A percentile compares a stretch with the other conserved stretches of the same genome.
Conservation (phyloP, 2,113 vertebrate species). For the Origma solitaria region DNA sequence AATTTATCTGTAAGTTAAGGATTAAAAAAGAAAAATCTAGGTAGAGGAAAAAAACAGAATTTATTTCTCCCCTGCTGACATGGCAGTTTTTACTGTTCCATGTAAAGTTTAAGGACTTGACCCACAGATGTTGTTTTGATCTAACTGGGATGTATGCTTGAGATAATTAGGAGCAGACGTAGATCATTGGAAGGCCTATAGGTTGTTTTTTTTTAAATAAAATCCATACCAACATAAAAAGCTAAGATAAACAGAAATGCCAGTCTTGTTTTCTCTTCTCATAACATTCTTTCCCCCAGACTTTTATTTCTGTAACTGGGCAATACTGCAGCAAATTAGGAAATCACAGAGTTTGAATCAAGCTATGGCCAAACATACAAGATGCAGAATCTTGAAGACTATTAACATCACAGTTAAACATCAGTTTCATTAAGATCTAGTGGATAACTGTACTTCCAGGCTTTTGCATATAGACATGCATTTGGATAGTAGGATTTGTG, state of each 20-base stretch:
- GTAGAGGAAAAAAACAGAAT: not conserved
- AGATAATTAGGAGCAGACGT: not conserved
- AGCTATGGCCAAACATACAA: not conserved
- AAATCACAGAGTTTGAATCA: not conserved
- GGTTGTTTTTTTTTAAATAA: not conserved
- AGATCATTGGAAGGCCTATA: not conserved
- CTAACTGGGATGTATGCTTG: not conserved
- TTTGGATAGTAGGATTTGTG: not conserved
- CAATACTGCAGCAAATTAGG: not conserved
- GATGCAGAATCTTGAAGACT: not conserved
- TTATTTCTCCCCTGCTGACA: not conserved
- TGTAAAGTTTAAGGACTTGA: not conserved
- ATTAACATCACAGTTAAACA: not conserved
- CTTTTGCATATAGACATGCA: not conserved
- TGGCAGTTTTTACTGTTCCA: not conserved
- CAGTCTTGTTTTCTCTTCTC: not conserved
- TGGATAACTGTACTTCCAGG: not conserved
- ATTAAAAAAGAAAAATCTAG: not conserved
- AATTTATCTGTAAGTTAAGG: not conserved
- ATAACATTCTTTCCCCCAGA: not conserved
- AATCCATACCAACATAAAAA: not conserved
- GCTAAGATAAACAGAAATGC: not conserved
- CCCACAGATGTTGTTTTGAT: not conserved
- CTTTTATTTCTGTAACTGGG: not conserved
- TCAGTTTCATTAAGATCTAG: not conserved